Conservation (phyloP, 2,888 invertebrate genomes). For the Acrobasis repandana region DNA sequence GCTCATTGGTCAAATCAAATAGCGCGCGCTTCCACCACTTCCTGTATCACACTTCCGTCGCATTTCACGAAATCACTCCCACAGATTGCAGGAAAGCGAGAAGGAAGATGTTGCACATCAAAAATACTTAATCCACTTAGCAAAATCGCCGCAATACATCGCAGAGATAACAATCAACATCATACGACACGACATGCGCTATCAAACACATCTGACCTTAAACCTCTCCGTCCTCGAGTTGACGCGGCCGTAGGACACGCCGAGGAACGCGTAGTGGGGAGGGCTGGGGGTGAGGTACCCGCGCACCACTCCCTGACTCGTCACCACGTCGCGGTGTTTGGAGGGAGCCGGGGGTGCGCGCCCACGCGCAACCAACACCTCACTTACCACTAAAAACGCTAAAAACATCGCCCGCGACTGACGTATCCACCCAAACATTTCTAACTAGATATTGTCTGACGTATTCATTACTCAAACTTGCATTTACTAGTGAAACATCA, state of each 20-base stretch:
- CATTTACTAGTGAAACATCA: background rate
- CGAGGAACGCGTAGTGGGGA: slow-evolving; percentile 67
- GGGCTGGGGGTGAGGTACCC: slow-evolving; percentile 58
- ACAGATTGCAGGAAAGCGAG: no score
- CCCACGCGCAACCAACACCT: slow-evolving; percentile 32
- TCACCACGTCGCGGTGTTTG: slow-evolving; percentile 53
- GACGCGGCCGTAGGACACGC: slow-evolving; percentile 67
- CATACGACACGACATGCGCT: slow-evolving; percentile 47
- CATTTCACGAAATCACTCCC: no score
- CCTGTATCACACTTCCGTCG: no score
- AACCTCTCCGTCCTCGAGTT: slow-evolving; percentile 55
- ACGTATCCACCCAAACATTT: background rate
- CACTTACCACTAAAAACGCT: slow-evolving; percentile 23
- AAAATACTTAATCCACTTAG: slow-evolving; percentile 25
- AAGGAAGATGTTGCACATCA: no score
- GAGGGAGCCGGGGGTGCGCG: slow-evolving; percentile 36
- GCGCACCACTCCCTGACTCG: slow-evolving; percentile 61
- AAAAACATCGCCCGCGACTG: background rate
- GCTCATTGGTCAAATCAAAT: no score
- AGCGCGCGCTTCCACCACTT: no score
- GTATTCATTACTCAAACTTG: no score
- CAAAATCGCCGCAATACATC: slow-evolving; percentile 10
- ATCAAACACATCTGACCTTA: slow-evolving; percentile 62
- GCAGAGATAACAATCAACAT: slow-evolving; percentile 44
- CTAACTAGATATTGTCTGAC: background rate